Base-by-base conservation (phyloP, 2,888 invertebrate genomes). In the Eristalis pertinax region DNA sequence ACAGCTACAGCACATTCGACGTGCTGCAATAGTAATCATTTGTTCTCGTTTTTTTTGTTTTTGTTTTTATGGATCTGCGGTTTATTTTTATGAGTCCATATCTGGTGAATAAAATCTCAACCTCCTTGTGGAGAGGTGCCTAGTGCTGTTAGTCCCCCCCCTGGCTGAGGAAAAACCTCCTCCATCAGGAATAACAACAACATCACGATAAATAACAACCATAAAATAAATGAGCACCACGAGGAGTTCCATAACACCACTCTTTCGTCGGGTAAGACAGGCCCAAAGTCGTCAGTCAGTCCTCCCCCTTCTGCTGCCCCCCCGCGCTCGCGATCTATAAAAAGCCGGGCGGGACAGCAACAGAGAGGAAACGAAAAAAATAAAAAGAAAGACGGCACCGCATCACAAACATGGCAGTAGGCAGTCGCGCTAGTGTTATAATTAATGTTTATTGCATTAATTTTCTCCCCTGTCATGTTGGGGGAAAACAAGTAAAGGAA, bases 371-470 rank as follows among this genome's bases (percentile, higher is more conserved):
- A 68, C 62, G n/a, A 4, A 2, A 68, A 76, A 76, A 62, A 76
- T 60, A 67, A 65, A 58, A 75, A 19, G 1, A 72, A 72, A 70
- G 63, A 76, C 63, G 15, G 43, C 63, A 74, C 77, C 75, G 74
- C 79, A 79, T 76, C 79, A 65, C 87, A 83, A 84, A 87, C 87
- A 87, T 84, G 84, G 84, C 84, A 84, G 87, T 87, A 87, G 87
- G 87, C 87, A 87, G 87, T 87, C 87, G 87, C 84, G 74, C 87
- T 87, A 87, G 87, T 87, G 87, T 87, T 87, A 87, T 87, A 87
- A 87, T 87, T 87, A 87, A 87, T 87, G 87, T 84, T 87, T 87
- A 87, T 87, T 87, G 87, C 87, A 87, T 87, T 87, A 87, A 87
- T 87, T 87, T 87, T 87, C 87, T 87, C 84, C 73, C 87, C 87